Percentiles rank a stretch among this genome's conserved stretches.
Conservation (phyloP, 1,140 invertebrate species). For the Tetragnatha versicolor region DNA sequence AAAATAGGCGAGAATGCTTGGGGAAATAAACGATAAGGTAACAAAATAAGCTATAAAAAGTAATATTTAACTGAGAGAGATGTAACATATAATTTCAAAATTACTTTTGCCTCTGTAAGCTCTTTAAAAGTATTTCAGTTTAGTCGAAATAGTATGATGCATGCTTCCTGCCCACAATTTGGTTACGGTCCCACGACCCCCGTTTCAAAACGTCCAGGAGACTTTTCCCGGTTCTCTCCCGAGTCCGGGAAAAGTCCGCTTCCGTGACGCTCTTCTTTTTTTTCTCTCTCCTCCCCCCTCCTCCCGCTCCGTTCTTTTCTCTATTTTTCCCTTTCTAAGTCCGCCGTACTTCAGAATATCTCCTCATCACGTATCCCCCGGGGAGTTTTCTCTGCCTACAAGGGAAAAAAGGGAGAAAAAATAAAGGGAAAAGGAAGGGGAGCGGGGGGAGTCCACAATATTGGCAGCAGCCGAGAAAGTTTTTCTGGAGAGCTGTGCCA, state of each 20-base stretch:
- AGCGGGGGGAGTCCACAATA: slow-evolving; percentile 29
- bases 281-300: not conserved
- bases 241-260: slow-evolving; percentile 19
- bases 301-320: not conserved
- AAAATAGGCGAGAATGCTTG: no score
- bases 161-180: not conserved
- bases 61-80: no score
- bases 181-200: not conserved
- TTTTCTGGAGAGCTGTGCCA: slow-evolving; percentile 49
- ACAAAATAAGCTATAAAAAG: no score
- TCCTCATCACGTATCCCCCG: slow-evolving; percentile 40
- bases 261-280: slow-evolving; percentile 33
- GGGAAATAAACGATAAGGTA: no score
- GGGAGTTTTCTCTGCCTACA: slow-evolving; percentile 38
- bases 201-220: slow-evolving; percentile 24
- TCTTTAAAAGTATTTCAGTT: no score
- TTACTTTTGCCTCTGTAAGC: no score
- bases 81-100: no score
- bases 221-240: slow-evolving; percentile 41
- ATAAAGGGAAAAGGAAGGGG: not conserved
- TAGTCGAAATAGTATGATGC: no score
- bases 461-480: slow-evolving; percentile 50
- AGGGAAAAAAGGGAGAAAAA: not conserved
- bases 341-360: slow-evolving; percentile 42
- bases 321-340: slow-evolving; percentile 11